Conservation (phyloP, 2,113 vertebrate species). For the Cichladusa arquata region DNA sequence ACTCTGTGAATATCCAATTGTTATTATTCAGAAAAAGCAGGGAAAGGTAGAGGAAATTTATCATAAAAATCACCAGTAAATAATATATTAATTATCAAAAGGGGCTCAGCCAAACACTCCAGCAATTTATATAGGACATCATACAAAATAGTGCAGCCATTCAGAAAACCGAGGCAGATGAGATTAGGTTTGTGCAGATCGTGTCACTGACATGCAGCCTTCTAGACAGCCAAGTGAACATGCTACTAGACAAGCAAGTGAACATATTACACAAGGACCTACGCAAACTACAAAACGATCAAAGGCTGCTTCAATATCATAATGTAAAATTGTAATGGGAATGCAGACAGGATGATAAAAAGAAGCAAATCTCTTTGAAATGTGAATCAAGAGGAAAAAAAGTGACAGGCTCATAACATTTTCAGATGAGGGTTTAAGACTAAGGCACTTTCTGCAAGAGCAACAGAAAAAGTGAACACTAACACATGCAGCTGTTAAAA, state of each 20-base stretch:
- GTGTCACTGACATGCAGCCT: constrained; percentile 38
- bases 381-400: constrained; percentile 37
- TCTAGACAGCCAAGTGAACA: constrained; percentile 44
- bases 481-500: constrained; percentile 1
- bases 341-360: constrained; percentile 63
- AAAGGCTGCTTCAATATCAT: constrained; percentile 68
- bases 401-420: constrained; percentile 44
- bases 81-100: constrained; percentile 39
- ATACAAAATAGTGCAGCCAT: constrained; percentile 45
- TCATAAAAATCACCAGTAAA: neutral
- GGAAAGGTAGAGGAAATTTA: neutral
- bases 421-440: constrained; percentile 49
- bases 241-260: constrained; percentile 36
- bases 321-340: constrained; percentile 64
- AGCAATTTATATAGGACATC: constrained; percentile 12
- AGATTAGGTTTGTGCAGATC: constrained; percentile 15
- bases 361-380: constrained; percentile 68
- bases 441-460: neutral
- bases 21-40: neutral
- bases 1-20: neutral
- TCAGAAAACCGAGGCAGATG: constrained; percentile 9
- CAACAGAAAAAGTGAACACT: neutral
- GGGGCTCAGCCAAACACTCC: neutral
- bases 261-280: constrained; percentile 49
- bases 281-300: constrained; percentile 68